Conservation (phyloP, 2,888 invertebrate species). For the Cetonia aurata region DNA sequence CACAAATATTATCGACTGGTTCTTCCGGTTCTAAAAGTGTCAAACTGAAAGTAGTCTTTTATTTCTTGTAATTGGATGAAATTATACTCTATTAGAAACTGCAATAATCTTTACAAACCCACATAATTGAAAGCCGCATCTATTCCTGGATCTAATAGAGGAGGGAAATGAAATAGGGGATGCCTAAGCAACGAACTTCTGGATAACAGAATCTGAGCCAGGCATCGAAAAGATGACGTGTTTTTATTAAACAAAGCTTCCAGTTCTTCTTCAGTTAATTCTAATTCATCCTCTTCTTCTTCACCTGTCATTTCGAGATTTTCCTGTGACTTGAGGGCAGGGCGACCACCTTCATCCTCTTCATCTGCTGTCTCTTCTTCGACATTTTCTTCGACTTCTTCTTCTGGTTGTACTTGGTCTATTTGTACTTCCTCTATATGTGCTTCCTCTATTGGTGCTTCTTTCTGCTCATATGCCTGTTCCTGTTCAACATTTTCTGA, state of each 20-base stretch:
- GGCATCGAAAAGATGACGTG: slow-evolving; percentile 62
- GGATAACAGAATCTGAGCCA: slow-evolving; percentile 63
- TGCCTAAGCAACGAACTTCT: slow-evolving; percentile 67
- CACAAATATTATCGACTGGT: slow-evolving; percentile 58
- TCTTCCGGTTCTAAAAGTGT: slow-evolving; percentile 54
- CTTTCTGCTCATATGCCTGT: too few relatives aligned
- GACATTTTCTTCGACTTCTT: too few relatives aligned
- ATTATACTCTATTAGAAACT: neutral
- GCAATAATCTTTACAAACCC: slow-evolving; percentile 51
- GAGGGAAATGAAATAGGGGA: slow-evolving; percentile 67
- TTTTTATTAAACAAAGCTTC: slow-evolving; percentile 58
- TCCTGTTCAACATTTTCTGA: too few relatives aligned
- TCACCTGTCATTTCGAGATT: slow-evolving; percentile 1
- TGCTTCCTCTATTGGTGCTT: too few relatives aligned
- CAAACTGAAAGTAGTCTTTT: neutral
- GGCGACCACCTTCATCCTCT: too few relatives aligned
- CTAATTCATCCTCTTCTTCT: slow-evolving; percentile 40
- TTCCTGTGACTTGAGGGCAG: too few relatives aligned
- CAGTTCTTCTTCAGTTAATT: slow-evolving; percentile 54
- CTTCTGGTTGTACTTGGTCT: too few relatives aligned
- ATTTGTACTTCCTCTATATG: too few relatives aligned
- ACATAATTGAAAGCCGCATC: slow-evolving; percentile 60
- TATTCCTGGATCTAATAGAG: slow-evolving; percentile 63
- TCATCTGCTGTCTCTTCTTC: too few relatives aligned
- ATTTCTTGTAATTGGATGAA: neutral